Evolutionary conservation across 2,888 invertebrate genomes (phyloP).

Genomic region (Protophormia terraenovae): DNA sequence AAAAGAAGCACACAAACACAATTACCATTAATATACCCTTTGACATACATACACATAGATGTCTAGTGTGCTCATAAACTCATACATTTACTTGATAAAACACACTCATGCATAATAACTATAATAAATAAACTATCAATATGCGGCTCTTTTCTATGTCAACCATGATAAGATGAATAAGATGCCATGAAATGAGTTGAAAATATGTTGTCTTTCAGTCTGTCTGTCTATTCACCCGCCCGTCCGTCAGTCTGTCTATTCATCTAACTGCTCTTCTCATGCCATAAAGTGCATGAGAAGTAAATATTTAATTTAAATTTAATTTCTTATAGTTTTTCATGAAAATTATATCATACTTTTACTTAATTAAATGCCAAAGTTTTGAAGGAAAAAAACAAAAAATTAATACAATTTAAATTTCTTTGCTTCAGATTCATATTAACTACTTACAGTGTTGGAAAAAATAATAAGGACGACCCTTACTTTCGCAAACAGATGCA

Average conservation of each 20-base stretch:
- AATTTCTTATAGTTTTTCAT: no score
- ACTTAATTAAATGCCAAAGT: no score
- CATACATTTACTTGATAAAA: not conserved
- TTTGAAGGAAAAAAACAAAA: no score
- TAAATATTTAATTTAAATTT: no score
- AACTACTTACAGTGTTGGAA: no score
- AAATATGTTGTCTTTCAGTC: conserved; percentile 10
- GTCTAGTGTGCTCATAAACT: not conserved
- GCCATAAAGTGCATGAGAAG: not conserved
- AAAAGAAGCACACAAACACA: not conserved
- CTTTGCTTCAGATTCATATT: no score
- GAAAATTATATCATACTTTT: no score
- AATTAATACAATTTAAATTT: no score
- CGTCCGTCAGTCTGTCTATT: not conserved
- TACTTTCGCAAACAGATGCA: no score
- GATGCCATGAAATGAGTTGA: conserved; percentile 20
- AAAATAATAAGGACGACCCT: no score
- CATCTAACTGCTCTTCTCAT: not conserved
- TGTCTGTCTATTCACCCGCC: no score
- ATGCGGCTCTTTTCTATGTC: conserved; percentile 36
- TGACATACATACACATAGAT: not conserved
- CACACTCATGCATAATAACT: conserved; percentile 51
- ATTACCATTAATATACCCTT: not conserved
- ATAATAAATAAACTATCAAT: conserved; percentile 63
- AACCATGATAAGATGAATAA: conserved; percentile 19